phyloP scores from a whole-genome alignment of 1,140 invertebrate genomes.

The Drosophila sechellia region DNA sequence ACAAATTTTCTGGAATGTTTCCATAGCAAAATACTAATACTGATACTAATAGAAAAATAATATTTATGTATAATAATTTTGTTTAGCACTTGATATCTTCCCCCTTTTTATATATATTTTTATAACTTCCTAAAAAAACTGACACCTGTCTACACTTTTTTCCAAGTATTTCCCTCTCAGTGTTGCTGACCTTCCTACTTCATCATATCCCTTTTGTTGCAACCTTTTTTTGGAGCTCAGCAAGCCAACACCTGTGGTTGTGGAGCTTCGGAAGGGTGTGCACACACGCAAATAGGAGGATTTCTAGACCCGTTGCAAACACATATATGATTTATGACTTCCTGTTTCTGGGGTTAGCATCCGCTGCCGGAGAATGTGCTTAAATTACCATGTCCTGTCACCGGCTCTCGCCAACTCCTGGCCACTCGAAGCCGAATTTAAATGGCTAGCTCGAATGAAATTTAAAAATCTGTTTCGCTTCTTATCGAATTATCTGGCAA shows the following conservation, averaged over 20 bases:
- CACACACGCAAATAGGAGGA: slow-evolving; percentile 12
- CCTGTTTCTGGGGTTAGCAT: slow-evolving; percentile 49
- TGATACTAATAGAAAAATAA: too few relatives aligned
- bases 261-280: slow-evolving; percentile 38
- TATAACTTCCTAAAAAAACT: neutral
- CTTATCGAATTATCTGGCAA: slow-evolving; percentile 50
- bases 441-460: slow-evolving; percentile 37
- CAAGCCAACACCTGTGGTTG: slow-evolving; percentile 65
- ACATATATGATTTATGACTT: slow-evolving; percentile 72
- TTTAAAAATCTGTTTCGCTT: slow-evolving; percentile 35
- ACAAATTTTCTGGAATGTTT: too few relatives aligned
- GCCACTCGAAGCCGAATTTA: slow-evolving; percentile 1
- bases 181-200: neutral
- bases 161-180: neutral
- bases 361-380: slow-evolving; percentile 11
- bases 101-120: neutral
- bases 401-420: neutral
- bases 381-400: slow-evolving; percentile 37
- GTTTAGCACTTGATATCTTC: too few relatives aligned
- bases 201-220: slow-evolving; percentile 22
- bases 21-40: too few relatives aligned
- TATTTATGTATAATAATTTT: too few relatives aligned
- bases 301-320: slow-evolving; percentile 23
- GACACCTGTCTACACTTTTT: neutral
- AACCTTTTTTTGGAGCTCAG: slow-evolving; percentile 34